Evolutionary conservation across 2,113 vertebrate genomes (phyloP), one percentile per base, ranked within the genome.

Genomic region (Hippocampus comes): DNA sequence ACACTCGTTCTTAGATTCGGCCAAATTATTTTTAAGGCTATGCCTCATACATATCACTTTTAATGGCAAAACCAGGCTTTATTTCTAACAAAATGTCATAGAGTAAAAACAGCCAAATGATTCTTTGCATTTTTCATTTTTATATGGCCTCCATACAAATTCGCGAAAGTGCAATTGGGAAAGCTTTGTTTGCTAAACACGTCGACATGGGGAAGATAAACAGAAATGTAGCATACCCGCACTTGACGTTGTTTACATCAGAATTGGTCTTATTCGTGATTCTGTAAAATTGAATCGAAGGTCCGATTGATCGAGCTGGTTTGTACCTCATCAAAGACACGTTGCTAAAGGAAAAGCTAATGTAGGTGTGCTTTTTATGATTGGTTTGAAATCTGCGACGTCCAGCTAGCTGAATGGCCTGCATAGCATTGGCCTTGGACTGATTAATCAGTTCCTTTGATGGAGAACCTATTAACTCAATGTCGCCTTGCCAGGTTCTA

Each of bases 181-280:
- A 86, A 23, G 8, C 0, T 5, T 27, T 34, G 60, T 63, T 63
- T 65, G 17, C 55, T 6, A 75, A 87, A 89, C 86, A 92, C 87
- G 88, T 90, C 82, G 86, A 86, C 83, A 84, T 88, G 87, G 89
- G 78, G 78, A 86, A 89, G 81, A 89, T 91, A 93, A 93, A 93
- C 91, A 91, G 73, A 82, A 74, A 75, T 82, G 86, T 74, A 43
- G 78, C 74, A 20, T 66, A 20, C 73, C 21, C 42, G 42, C 67
- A 55, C 70, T 60, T 81, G 78, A 81, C 73, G 80, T 72, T 70
- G 53, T 77, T 30, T 65, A 41, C 51, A 46, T 59, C 46, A 43
- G 55, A 67, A 63, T 21, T 20, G 5, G 30, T 17, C 66, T 4
- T 70, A 1, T 82, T 60, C 61, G 70, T 71, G 30, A 63, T 25